phyloP scores from a whole-genome alignment of 2,113 vertebrate species.

The Petrocephalus microphthalmus region DNA sequence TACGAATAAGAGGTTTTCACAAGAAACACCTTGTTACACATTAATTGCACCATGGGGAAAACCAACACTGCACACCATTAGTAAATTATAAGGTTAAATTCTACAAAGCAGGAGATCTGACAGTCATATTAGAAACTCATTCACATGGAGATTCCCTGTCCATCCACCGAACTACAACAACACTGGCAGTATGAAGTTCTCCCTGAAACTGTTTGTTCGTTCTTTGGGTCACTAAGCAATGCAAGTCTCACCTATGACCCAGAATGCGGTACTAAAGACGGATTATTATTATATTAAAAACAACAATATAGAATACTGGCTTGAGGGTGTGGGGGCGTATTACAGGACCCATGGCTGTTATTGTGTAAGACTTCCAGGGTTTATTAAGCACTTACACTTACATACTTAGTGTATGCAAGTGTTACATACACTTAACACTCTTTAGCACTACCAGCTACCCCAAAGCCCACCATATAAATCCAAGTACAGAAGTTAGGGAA shows the following conservation, averaged over 20 bases:
- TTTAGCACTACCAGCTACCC: too few relatives aligned
- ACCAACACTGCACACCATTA: conserved; percentile 33
- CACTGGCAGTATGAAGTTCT: not conserved
- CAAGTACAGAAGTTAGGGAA: not conserved
- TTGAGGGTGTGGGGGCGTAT: not conserved
- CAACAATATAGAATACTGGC: not conserved
- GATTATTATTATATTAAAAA: too few relatives aligned
- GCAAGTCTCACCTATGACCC: not conserved
- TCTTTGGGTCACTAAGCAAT: not conserved
- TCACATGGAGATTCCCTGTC: not conserved
- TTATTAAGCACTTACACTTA: too few relatives aligned
- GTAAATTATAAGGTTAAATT: conserved; percentile 36
- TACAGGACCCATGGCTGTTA: not conserved
- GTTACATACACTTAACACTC: too few relatives aligned
- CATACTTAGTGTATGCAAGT: too few relatives aligned
- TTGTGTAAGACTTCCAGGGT: not conserved
- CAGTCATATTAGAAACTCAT: not conserved
- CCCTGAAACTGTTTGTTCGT: not conserved
- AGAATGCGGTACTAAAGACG: not conserved
- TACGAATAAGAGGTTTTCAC: not conserved
- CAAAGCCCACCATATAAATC: not conserved
- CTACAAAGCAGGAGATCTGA: not conserved
- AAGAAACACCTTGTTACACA: not conserved
- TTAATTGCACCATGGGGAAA: not conserved
- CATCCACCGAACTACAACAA: not conserved